A percentile compares a stretch with the other conserved stretches of the same genome.
Conservation (phyloP, 53 echinoderm and acorn worm species). For the Mesocentrotus franciscanus region DNA sequence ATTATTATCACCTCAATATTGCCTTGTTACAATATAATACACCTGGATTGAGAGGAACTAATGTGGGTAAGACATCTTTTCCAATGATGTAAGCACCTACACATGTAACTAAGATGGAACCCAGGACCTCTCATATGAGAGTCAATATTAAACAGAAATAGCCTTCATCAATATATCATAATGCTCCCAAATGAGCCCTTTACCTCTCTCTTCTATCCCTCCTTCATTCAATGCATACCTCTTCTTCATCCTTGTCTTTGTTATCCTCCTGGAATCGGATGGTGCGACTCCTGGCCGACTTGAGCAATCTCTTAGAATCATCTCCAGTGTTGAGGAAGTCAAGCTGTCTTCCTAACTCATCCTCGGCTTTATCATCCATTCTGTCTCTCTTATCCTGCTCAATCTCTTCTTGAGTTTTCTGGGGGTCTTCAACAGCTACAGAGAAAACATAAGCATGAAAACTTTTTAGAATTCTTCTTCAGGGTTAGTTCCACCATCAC, state of each 20-base stretch:
- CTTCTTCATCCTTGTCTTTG: conserved; percentile 52
- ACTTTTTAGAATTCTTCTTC: not conserved
- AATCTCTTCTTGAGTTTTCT: conserved; percentile 72
- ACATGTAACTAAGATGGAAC: too few relatives aligned
- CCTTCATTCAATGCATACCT: conserved; percentile 41
- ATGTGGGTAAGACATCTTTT: too few relatives aligned
- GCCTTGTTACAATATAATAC: not conserved
- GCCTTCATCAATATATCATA: too few relatives aligned
- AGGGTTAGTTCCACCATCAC: too few relatives aligned
- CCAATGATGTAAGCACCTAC: too few relatives aligned
- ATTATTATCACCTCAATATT: not conserved
- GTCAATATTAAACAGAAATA: too few relatives aligned
- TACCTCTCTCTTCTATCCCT: not conserved
- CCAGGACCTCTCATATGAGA: too few relatives aligned
- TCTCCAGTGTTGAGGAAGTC: conserved; percentile 81
- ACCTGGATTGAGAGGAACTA: too few relatives aligned
- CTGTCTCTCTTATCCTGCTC: conserved; percentile 80
- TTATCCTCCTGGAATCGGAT: conserved; percentile 63
- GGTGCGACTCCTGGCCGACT: conserved; percentile 71
- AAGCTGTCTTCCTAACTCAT: conserved; percentile 82
- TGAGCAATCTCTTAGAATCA: conserved; percentile 67
- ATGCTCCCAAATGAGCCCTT: too few relatives aligned
- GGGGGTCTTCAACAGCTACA: conserved; percentile 21
- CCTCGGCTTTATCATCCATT: conserved; percentile 80
- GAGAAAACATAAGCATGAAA: not conserved